Percentiles rank a stretch among this genome's conserved stretches.
Conservation (phyloP, 2,888 invertebrate species). For the Drosophila fungiperda region DNA sequence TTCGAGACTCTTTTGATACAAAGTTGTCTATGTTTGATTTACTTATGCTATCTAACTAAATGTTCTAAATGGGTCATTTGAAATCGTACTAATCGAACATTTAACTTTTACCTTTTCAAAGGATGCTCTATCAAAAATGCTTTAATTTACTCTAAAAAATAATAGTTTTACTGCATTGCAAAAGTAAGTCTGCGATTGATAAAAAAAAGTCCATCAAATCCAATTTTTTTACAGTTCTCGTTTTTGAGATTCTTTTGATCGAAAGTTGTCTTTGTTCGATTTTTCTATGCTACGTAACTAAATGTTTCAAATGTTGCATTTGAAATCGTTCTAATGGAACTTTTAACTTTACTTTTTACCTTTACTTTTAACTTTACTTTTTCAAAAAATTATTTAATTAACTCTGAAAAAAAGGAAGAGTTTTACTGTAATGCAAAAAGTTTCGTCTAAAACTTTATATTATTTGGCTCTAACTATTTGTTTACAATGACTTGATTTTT, state of each 20-base stretch:
- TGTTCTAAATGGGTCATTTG: constrained; percentile 1
- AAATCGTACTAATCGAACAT: constrained; percentile 1
- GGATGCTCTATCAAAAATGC: not conserved
- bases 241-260: not conserved
- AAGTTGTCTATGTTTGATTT: constrained; percentile 6
- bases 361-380: not conserved
- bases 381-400: not conserved
- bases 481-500: not conserved
- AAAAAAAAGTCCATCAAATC: constrained; percentile 60
- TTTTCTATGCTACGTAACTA: not conserved
- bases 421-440: not conserved
- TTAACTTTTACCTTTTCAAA: not conserved
- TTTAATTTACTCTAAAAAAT: not conserved
- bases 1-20: not conserved
- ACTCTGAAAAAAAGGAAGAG: not conserved
- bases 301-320: constrained; percentile 1
- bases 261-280: constrained; percentile 6
- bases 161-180: not conserved
- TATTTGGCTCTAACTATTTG: not conserved
- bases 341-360: not conserved
- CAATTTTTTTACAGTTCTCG: constrained; percentile 33
- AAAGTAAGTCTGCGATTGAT: constrained; percentile 72
- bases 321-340: not conserved
- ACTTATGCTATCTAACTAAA: not conserved
- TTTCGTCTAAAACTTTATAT: constrained; percentile 11